phyloP scores from a whole-genome alignment of 2,888 invertebrate species.

The Cosmorhoe ocellata region DNA sequence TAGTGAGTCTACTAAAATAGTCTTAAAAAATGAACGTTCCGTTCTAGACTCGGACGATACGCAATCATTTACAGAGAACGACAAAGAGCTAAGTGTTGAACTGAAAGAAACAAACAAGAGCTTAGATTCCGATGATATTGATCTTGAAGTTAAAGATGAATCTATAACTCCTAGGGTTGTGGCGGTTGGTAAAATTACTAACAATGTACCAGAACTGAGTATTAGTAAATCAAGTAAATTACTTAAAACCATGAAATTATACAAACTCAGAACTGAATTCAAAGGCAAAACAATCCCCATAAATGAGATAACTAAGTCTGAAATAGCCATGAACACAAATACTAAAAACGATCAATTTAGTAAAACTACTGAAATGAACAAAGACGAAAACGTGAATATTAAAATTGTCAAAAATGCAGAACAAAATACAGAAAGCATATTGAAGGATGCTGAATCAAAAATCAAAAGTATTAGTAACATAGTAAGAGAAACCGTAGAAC shows the following conservation, averaged over 20 bases:
- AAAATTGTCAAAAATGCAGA: background rate
- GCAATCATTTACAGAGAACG: conserved; percentile 4
- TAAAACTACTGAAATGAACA: background rate
- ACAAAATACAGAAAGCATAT: background rate
- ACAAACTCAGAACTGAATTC: background rate
- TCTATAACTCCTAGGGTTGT: background rate
- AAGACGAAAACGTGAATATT: background rate
- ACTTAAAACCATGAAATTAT: background rate
- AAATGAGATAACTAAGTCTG: conserved; percentile 9
- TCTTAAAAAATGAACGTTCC: background rate
- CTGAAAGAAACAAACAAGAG: background rate
- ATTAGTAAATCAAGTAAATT: background rate
- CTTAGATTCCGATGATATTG: conserved; percentile 14
- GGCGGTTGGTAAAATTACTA: background rate
- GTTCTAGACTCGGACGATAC: conserved; percentile 21
- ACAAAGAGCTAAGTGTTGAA: conserved; percentile 3
- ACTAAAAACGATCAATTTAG: background rate
- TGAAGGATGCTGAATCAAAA: background rate
- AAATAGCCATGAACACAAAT: conserved; percentile 6
- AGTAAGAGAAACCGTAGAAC: conserved; percentile 22
- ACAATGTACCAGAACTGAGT: background rate
- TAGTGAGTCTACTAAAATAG: background rate
- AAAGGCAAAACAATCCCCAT: conserved; percentile 33
- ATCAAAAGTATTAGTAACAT: conserved; percentile 7
- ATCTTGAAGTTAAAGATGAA: background rate